Evolutionary conservation across 2,113 vertebrate species (phyloP).

Genomic region (Oplegnathus fasciatus): DNA sequence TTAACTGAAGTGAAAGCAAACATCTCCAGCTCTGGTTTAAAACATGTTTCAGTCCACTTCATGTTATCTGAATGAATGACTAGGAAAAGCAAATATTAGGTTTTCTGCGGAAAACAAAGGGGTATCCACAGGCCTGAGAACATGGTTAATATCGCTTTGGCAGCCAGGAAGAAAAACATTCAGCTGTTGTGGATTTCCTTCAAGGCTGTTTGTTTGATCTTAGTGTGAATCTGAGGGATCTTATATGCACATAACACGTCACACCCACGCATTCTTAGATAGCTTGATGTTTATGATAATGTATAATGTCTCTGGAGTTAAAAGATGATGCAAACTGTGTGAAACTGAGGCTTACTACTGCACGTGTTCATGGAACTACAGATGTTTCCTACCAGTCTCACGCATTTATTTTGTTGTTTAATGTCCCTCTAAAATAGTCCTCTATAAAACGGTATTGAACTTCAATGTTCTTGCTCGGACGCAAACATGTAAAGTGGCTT

Average conservation of each 20-base stretch:
- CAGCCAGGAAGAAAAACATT: slow-evolving; percentile 12
- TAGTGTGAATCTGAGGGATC: slow-evolving; percentile 34
- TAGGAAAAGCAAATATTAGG: slow-evolving; percentile 55
- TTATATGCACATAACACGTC: slow-evolving; percentile 17
- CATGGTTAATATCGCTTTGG: slow-evolving; percentile 6
- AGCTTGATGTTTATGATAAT: slow-evolving; percentile 48
- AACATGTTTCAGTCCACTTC: slow-evolving; percentile 21
- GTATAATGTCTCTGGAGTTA: background rate
- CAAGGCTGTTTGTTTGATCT: slow-evolving; percentile 40
- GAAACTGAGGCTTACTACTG: slow-evolving; percentile 6
- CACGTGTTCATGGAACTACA: background rate
- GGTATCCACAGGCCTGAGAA: background rate
- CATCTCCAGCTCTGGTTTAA: slow-evolving; percentile 15
- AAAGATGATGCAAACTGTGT: slow-evolving; percentile 29
- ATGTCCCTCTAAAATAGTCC: background rate
- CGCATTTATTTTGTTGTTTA: background rate
- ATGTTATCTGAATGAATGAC: slow-evolving; percentile 42
- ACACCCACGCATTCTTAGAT: slow-evolving; percentile 40
- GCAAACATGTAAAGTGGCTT: slow-evolving; percentile 8
- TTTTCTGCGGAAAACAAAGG: slow-evolving; percentile 49
- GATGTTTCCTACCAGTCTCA: background rate
- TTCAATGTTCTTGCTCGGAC: background rate
- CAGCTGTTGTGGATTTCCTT: slow-evolving; percentile 18
- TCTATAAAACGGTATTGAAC: background rate
- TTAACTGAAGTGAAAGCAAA: slow-evolving; percentile 62